phyloP scores from a whole-genome alignment of 23 tunicate genomes.

The Botrylloides violaceus region DNA sequence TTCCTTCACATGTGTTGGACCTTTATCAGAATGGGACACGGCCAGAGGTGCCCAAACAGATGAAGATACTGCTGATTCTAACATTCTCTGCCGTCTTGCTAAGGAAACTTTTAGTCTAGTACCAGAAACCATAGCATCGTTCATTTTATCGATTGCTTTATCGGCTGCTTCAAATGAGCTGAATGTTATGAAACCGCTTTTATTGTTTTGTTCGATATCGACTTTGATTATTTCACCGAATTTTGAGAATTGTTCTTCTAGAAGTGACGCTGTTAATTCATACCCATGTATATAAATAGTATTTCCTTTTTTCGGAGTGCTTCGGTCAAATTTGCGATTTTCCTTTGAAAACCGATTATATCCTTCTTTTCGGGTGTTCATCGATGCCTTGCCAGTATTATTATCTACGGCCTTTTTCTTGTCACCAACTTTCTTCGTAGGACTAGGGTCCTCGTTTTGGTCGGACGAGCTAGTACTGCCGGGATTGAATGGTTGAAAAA shows the following conservation, averaged over 20 bases:
- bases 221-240: constrained; percentile 75
- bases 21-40: constrained; percentile 70
- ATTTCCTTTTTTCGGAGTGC: constrained; percentile 44
- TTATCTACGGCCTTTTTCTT: background rate
- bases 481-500: constrained; percentile 29
- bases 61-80: constrained; percentile 27
- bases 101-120: constrained; percentile 69
- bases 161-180: constrained; percentile 83
- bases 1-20: constrained; percentile 32
- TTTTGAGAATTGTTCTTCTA: constrained; percentile 35
- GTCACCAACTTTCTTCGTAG: background rate
- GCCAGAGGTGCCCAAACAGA: constrained; percentile 50
- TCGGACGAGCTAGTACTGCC: constrained; percentile 13
- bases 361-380: background rate
- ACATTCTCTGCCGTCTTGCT: constrained; percentile 74
- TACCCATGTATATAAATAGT: constrained; percentile 73
- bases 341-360: background rate
- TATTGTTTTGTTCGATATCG: constrained; percentile 51
- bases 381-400: background rate
- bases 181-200: constrained; percentile 59
- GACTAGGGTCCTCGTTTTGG: background rate
- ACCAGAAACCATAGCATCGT: constrained; percentile 56
- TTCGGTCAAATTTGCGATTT: constrained; percentile 10
- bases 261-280: constrained; percentile 43
- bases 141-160: constrained; percentile 58